Evolutionary conservation across 2,888 invertebrate species (phyloP), one percentile per base, ranked within the genome.

Genomic region (Heteromurus nitidus): DNA sequence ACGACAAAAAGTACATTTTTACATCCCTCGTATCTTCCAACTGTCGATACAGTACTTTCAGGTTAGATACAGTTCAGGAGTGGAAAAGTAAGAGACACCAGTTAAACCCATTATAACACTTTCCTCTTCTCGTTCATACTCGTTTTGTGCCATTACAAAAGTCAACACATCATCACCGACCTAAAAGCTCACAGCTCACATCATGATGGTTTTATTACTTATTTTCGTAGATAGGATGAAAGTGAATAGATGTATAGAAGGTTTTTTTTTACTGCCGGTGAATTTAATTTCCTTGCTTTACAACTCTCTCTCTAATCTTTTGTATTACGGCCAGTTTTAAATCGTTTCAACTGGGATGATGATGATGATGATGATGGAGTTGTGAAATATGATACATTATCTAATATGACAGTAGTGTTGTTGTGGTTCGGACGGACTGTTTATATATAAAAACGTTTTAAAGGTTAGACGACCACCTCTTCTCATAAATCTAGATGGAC

Each of bases 251-350:
- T 50, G 55, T 24, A 55, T n/a, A n/a, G 24, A 60, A 28, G 22
- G 42, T 11, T 64, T 64, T 64, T 70, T n/a, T 72, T 72, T 74
- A 30, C 53, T 64, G 36, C 22, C 64, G 20, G 36, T 64, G 31
- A 73, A 53, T 74, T 74, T 26, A 65, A 74, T 64, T 74, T 74
- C 74, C 74, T 74, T 50, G 28, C 60, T 64, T 74, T 74, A 64
- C 62, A 64, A 74, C 74, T 62, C 28, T 55, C 36, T 73, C 50
- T 20, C 30, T 74, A 74, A 74, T 74, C 74, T 65, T 44, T n/a
- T 58, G 28, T 20, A 64, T 30, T 65, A n/a, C 65, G 74, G 60
- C 62, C 62, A 18, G 50, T 65, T 64, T 64, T 36, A 64, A 74
- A 64, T 47, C 50, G n/a, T 26, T 22, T 47, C 28, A 62, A 58